Percentiles rank a stretch among this genome's conserved stretches.
These are phyloP conservation scores for Pachycephus smyrnensis DNA, from an alignment of 2,888 invertebrate species.

Conservation along the genomic window DNA sequence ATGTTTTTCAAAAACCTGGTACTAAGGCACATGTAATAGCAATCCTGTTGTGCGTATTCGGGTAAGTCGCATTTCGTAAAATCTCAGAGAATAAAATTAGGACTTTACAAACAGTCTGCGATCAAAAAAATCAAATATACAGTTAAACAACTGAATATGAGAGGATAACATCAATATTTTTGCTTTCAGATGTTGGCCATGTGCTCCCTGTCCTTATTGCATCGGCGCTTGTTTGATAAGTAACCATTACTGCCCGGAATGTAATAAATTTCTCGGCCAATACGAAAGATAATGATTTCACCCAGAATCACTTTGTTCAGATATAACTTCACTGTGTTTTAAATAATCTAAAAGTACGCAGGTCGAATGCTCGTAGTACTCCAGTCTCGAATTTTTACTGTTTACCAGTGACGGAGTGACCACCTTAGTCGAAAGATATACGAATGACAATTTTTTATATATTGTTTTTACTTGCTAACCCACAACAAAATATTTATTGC, in stretches of 20 bases:
- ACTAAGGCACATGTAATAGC: conserved; percentile 69
- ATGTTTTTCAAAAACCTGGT: conserved; percentile 63
- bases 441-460: not conserved
- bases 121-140: not conserved
- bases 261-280: conserved; percentile 65
- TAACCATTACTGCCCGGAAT: conserved; percentile 69
- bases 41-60: conserved; percentile 65
- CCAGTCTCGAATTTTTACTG: not conserved
- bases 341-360: not conserved
- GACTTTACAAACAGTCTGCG: not conserved
- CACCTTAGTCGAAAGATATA: not conserved
- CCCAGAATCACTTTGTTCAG: not conserved
- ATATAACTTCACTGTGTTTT: not conserved
- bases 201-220: conserved; percentile 68
- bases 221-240: conserved; percentile 65
- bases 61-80: conserved; percentile 53
- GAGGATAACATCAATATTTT: conserved; percentile 5
- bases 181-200: conserved; percentile 64
- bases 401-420: not conserved
- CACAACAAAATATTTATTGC: too few species aligned
- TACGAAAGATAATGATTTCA: conserved; percentile 41
- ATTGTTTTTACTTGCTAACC: too few species aligned
- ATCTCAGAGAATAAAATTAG: not conserved
- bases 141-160: not conserved
- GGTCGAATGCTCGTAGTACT: not conserved